Evolutionary conservation across 2,888 invertebrate species (phyloP).

Genomic region (Caenorhabditis sp.): DNA sequence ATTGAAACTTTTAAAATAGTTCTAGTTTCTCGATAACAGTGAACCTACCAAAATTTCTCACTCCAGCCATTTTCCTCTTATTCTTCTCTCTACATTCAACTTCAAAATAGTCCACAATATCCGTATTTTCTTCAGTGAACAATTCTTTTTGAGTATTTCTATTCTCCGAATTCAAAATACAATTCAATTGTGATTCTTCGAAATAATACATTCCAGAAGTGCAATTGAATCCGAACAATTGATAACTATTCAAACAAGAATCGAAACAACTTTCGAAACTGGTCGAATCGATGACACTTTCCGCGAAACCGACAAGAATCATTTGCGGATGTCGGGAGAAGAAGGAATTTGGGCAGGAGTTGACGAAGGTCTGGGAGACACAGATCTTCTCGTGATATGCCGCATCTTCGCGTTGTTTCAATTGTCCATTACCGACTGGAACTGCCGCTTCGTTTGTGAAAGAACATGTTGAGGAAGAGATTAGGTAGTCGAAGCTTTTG

Average conservation of each 20-base stretch:
- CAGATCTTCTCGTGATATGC: constrained; percentile 70
- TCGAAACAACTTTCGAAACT: constrained; percentile 70
- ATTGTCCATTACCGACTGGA: constrained; percentile 70
- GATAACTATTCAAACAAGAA: constrained; percentile 67
- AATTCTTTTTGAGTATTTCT: constrained; percentile 61
- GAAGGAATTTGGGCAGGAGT: constrained; percentile 51
- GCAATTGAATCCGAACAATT: constrained; percentile 69
- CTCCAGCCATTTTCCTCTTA: constrained; percentile 19
- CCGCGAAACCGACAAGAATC: constrained; percentile 71
- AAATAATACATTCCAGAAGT: constrained; percentile 71
- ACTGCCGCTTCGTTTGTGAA: constrained; percentile 61
- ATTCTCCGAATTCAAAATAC: constrained; percentile 70
- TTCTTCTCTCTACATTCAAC: constrained; percentile 50
- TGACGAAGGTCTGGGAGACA: constrained; percentile 54
- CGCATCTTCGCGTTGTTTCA: constrained; percentile 59
- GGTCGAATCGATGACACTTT: constrained; percentile 69
- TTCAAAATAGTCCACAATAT: constrained; percentile 71
- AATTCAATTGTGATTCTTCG: constrained; percentile 69
- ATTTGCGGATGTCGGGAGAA: constrained; percentile 69
- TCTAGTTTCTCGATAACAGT: background rate
- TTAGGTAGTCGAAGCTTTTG: constrained; percentile 64
- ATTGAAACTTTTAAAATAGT: background rate
- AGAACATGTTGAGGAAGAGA: constrained; percentile 18
- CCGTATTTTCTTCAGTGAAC: constrained; percentile 68
- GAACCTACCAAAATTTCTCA: constrained; percentile 24